Evolutionary conservation across 2,888 invertebrate genomes (phyloP), one percentile per base, ranked within the genome.

Genomic region (Thalpophila matura): DNA sequence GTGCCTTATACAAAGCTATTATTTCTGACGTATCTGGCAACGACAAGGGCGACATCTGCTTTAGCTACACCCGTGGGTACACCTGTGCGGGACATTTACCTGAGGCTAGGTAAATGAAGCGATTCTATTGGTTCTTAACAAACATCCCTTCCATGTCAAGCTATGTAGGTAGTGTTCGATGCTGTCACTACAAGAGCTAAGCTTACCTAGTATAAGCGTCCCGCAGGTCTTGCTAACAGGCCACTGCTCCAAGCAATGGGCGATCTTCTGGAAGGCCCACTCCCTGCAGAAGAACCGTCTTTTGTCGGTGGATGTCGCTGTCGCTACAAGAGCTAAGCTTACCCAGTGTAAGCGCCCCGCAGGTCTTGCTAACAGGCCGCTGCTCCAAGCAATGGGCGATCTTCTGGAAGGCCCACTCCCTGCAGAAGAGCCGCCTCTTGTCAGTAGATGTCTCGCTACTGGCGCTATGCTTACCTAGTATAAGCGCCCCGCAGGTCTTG

Each of bases 351-450:
- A 99, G 95, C 1, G 98, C 98, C 0, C 99, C 99, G 80, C 98
- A 98, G 0, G 97, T 97, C 89, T 98, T 98, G 73, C 97, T 97
- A 14, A 96, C 96, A 0, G 98, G 97, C 63, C 99, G 94, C 91
- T 98, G 98, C 85, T 99, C 99, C 79, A 99, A 89, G 79, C 98
- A 99, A 82, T 99, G 97, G 1, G 97, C 97, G 31, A 99, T 96
- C 92, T 99, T 99, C 92, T 98, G 98, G 83, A 99, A 98, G 5
- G 98, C 98, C 99, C 99, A 99, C 91, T 99, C 99, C 7, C 99
- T 96, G 87, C 98, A 98, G 95, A 97, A 98, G 94, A 98, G 98
- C 22, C 83, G 96, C 77, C 97, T 96, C 87, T 96, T 96, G 87
- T 97, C 97, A 14, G 95, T 95, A 9, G 94, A 87, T 76, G 93